Conservation (phyloP, 2,113 vertebrate genomes). For the Monarcha castaneiventris region DNA sequence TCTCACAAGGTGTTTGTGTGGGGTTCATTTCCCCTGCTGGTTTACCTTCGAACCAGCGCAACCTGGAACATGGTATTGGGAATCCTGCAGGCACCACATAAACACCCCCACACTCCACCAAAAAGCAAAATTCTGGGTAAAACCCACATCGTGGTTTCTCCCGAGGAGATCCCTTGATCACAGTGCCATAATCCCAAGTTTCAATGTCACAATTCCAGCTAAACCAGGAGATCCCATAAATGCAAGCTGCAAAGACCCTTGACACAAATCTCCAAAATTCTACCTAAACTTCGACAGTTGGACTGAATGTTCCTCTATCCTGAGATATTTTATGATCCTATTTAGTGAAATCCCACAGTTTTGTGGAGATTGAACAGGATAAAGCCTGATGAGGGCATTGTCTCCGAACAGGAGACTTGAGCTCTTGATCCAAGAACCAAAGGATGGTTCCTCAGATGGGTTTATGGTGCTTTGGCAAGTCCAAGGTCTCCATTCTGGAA, state of each 20-base stretch:
- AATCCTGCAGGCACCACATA: neutral
- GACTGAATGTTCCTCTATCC: fast-evolving
- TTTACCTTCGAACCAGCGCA: neutral
- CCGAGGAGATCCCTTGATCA: neutral
- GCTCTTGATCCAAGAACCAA: neutral
- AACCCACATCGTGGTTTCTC: neutral
- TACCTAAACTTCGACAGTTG: too few relatives aligned
- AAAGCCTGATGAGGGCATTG: neutral
- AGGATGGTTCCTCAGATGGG: neutral
- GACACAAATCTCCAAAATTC: neutral
- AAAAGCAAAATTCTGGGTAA: neutral
- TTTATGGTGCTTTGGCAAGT: neutral
- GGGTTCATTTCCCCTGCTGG: neutral
- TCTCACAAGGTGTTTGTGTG: neutral
- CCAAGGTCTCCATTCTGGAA: too few relatives aligned
- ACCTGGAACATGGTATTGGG: fast-evolving
- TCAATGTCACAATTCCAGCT: neutral
- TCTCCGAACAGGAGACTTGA: fast-evolving
- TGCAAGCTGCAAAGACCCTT: fast-evolving
- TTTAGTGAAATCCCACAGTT: too few relatives aligned
- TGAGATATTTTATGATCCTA: neutral
- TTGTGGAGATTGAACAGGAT: neutral
- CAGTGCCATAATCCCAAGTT: fast-evolving
- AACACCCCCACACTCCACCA: too few relatives aligned
- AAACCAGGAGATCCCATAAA: neutral